A percentile compares a stretch with the other conserved stretches of the same genome.
Evolutionary conservation across 2,797 vertebrate species (phyloP).

Genomic region (Melanitta fusca): DNA sequence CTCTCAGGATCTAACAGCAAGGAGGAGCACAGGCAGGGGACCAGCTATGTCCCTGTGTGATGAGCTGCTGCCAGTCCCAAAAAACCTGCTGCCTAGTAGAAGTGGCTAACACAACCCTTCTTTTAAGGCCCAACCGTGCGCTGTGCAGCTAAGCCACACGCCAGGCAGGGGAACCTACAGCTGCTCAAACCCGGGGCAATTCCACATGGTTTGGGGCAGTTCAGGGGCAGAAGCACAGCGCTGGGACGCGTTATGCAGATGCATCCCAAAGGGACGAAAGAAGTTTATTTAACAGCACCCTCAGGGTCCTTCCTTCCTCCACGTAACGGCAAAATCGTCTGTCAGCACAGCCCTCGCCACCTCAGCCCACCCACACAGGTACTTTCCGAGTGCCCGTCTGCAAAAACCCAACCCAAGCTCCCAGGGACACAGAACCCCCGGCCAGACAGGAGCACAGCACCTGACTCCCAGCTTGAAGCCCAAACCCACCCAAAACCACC

Average conservation of each 20-base stretch:
- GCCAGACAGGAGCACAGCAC: too few species aligned
- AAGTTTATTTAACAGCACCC: not conserved
- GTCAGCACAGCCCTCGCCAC: accelerated
- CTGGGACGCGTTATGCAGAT: not conserved
- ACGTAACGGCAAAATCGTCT: accelerated
- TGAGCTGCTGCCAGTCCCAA: not conserved
- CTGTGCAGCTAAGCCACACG: not conserved
- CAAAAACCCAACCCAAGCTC: too few species aligned
- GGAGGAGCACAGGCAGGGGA: not conserved
- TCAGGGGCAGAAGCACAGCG: not conserved
- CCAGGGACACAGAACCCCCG: too few species aligned
- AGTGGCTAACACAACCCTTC: not conserved
- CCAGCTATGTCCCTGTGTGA: not conserved
- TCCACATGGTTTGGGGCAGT: not conserved
- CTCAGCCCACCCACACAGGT: accelerated
- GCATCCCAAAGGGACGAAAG: accelerated
- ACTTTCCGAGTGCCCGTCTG: too few species aligned
- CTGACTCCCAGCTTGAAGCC: too few species aligned
- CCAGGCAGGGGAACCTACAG: too few species aligned
- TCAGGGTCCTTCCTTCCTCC: not conserved
- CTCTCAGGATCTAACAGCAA: not conserved
- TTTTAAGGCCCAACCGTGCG: accelerated
- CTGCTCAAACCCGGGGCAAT: not conserved
- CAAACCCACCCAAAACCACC: too few species aligned
- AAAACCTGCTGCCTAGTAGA: not conserved